These are phyloP conservation scores for Hesperophylax magnus DNA, from an alignment of 1,140 invertebrate genomes.

Conservation along the genomic window DNA sequence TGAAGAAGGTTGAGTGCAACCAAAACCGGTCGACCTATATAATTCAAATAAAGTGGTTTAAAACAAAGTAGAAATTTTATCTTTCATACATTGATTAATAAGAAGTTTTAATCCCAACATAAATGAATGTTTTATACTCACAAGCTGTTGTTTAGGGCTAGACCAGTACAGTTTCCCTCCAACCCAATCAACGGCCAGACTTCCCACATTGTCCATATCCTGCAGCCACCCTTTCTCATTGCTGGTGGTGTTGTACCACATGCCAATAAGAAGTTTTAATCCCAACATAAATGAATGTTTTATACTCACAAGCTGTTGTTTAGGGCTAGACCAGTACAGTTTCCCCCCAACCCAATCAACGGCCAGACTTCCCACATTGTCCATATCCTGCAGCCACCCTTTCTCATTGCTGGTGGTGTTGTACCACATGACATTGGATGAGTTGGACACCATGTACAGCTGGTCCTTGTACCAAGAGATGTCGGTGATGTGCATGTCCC, in stretches of 20 bases:
- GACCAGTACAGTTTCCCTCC: conserved; percentile 92
- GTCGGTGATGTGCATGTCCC: conserved; percentile 74
- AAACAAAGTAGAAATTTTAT: no score
- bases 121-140: conserved; percentile 64
- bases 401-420: conserved; percentile 75
- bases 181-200: conserved; percentile 90
- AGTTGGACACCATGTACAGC: conserved; percentile 82
- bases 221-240: conserved; percentile 71
- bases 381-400: conserved; percentile 74
- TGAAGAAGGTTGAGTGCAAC: no score
- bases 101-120: not conserved
- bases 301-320: conserved; percentile 81
- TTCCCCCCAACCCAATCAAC: conserved; percentile 92
- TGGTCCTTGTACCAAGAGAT: conserved; percentile 79
- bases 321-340: conserved; percentile 91
- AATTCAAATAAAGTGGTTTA: no score
- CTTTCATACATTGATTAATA: no score
- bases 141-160: conserved; percentile 85
- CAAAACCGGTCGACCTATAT: no score
- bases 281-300: not conserved
- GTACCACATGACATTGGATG: conserved; percentile 79
- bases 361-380: conserved; percentile 83
- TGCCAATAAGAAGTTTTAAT: not conserved
- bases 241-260: conserved; percentile 76
- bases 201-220: conserved; percentile 80